Base-by-base conservation (phyloP, 2,888 invertebrate genomes). In the Erebia aethiops region DNA sequence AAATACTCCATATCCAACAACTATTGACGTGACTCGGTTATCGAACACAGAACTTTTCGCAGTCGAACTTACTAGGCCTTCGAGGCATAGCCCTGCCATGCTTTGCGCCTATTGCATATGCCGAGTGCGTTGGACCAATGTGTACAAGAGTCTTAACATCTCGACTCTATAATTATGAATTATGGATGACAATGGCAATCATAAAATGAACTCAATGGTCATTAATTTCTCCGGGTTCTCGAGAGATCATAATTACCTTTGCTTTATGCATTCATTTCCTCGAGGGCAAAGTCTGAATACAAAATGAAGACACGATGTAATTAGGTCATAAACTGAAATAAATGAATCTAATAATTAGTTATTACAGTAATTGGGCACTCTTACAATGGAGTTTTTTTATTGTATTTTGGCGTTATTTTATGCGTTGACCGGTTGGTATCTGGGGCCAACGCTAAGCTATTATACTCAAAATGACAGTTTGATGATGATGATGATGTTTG, bases 231-330 rank as follows among this genome's bases (percentile, higher is more conserved):
- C 43, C 11, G 43, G 16, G 41, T 46, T 18, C 43, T 18, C 43
- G 43, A 61, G 43, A 62, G 49, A 49, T 26, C 8, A 49, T 62
- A 62, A 62, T 62, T 62, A 26, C 14, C 62, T 21, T 62, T 62
- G 14, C 0, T 14, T 46, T 62, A 26, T 8, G 62, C 62, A 8
- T 62, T 62, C 46, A 21, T 62, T 62, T 49, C 49, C 62, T 46
- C 5, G 21, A 62, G 61, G 49, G 46, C 62, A 49, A 14, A 18
- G 14, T 62, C 46, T 62, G 62, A 62, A 62, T 62, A 49, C 62
- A 8, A 13, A 61, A 61, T 61, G 43, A 61, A 61, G 61, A 46
- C 43, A 46, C 46, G 62, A 49, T 49, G 14, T 62, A 18, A 46
- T 46, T 60, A 16, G 60, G 60, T 60, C 43, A 60, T 60, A 43